phyloP scores from a whole-genome alignment of 1,140 invertebrate genomes.

The Pseudomyrmex cubaensis region DNA sequence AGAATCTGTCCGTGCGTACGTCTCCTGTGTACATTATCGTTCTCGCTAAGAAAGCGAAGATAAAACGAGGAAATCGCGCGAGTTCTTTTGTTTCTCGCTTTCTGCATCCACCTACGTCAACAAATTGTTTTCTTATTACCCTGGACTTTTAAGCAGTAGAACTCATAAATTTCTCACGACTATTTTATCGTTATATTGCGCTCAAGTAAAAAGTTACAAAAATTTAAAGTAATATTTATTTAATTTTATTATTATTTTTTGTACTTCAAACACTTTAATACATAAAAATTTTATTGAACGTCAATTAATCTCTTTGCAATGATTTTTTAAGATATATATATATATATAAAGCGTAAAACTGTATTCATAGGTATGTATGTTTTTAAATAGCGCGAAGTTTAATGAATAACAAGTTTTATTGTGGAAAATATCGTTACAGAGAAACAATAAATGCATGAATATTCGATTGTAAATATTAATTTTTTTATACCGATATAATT shows the following conservation, averaged over 20 bases:
- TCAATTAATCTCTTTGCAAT: not conserved
- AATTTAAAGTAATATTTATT: not conserved
- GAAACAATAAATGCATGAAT: constrained; percentile 48
- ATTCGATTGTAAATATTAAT: constrained; percentile 57
- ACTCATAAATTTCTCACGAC: constrained; percentile 4
- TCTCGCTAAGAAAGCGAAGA: constrained; percentile 6
- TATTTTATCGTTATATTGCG: not conserved
- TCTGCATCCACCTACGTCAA: not conserved
- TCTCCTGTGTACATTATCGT: constrained; percentile 42
- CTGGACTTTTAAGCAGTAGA: not conserved
- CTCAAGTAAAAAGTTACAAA: not conserved
- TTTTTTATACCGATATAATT: constrained; percentile 54
- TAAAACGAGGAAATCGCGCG: constrained; percentile 22
- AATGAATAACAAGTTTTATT: constrained; percentile 43
- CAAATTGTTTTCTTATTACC: constrained; percentile 48
- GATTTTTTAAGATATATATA: not conserved
- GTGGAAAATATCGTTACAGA: not conserved
- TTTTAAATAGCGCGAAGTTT: constrained; percentile 22
- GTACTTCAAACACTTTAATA: not conserved
- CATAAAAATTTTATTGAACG: not conserved
- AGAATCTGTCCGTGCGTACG: constrained; percentile 65
- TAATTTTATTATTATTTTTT: not conserved
- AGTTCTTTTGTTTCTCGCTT: not conserved
- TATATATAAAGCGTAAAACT: not conserved
- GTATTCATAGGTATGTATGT: not conserved